phyloP scores from a whole-genome alignment of 2,888 invertebrate genomes.

The Notodonta dromedarius region DNA sequence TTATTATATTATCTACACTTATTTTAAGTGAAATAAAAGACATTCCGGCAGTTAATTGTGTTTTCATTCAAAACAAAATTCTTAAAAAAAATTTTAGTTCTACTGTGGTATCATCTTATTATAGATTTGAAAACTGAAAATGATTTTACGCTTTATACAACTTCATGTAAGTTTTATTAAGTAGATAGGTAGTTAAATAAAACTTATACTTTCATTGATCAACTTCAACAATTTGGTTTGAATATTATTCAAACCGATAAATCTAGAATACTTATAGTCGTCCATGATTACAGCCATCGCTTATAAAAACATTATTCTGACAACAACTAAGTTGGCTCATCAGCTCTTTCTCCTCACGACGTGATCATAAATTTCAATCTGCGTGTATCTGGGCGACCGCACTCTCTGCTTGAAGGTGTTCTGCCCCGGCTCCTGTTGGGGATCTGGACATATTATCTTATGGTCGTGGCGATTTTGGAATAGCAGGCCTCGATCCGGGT shows the following conservation, averaged over 20 bases:
- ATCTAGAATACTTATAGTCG: no score
- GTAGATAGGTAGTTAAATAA: no score
- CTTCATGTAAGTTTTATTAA: background rate
- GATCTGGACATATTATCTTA: slow-evolving; percentile 90
- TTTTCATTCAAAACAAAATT: slow-evolving; percentile 13
- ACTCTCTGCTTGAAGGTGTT: slow-evolving; percentile 87
- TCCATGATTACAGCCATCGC: no score
- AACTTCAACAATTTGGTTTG: no score
- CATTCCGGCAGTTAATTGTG: slow-evolving; percentile 17
- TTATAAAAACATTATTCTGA: no score
- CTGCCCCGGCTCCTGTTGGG: slow-evolving; percentile 85
- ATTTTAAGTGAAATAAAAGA: slow-evolving; percentile 36
- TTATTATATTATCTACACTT: no score
- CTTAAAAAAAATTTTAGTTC: background rate
- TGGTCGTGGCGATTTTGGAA: slow-evolving; percentile 93
- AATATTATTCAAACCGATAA: no score
- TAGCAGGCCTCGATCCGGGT: slow-evolving; percentile 88
- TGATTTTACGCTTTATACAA: background rate
- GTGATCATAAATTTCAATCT: slow-evolving; percentile 92
- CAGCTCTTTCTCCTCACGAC: slow-evolving; percentile 85
- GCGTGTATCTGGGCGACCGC: slow-evolving; percentile 87
- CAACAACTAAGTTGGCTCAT: no score
- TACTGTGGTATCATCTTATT: background rate
- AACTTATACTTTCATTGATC: no score
- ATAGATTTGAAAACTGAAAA: background rate